Base-by-base conservation (phyloP, 2,888 invertebrate species). In the Amitus sp. region DNA sequence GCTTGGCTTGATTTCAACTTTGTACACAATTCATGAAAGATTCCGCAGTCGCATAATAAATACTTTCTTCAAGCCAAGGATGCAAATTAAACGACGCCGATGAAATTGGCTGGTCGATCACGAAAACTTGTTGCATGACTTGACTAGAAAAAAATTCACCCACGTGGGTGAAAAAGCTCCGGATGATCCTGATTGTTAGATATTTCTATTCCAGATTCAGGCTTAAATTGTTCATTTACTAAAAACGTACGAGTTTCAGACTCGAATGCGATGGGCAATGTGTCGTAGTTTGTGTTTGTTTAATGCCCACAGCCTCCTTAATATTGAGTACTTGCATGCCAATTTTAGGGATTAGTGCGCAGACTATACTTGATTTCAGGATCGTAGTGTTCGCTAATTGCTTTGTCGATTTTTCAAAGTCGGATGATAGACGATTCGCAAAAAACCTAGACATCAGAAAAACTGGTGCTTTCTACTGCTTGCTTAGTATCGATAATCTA, bases 361-460 rank as follows among this genome's bases (percentile, higher is more conserved):
- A 50, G 60, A 17, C 60, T 49, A 50, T 30, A 60, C 57, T 64
- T 64, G 39, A 63, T 51, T 46, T 48, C 50, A 60, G 50, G 28
- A 60, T 57, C 46, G 64, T 65, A 65, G 65, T 65, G 65, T 61
- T 55, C 65, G 65, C 65, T 65, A 65, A 57, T 61, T 58, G 65
- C 65, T 65, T 65, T 64, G 60, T 64, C 50, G 60, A 64, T 51
- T 46, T 46, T 28, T 49, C 53, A 54, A 60, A 61, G n/a, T 51
- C 43, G 48, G 46, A 49, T 45, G 52, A 53, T 65, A 60, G 57
- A 65, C 47, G 50, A 60, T 49, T 47, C 47, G 49, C 15, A 60
- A 60, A 63, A 42, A 57, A 54, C 40, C 48, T 57, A 65, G 60
- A 65, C 50, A 43, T 23, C 60, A 59, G 37, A 57, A 51, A 49